Base-by-base conservation (phyloP, 2,888 invertebrate genomes). In the Meganola albula region DNA sequence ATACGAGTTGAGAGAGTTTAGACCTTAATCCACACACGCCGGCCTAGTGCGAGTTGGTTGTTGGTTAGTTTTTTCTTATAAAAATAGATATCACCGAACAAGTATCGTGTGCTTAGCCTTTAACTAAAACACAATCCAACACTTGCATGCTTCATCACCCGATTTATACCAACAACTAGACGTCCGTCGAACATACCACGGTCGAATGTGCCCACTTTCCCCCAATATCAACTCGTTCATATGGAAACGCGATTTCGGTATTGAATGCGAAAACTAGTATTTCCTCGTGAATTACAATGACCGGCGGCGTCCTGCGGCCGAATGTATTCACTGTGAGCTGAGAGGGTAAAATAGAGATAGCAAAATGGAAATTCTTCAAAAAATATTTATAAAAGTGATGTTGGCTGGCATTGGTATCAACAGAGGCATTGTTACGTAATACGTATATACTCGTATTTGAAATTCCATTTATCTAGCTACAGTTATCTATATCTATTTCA, bases 91-190 rank as follows among this genome's bases (percentile, higher is more conserved):
- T n/a, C n/a, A n/a, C n/a, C n/a, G n/a, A n/a, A n/a, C n/a, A n/a
- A n/a, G n/a, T n/a, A n/a, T n/a, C n/a, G n/a, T n/a, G n/a, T n/a
- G n/a, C n/a, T 51, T 48, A 58, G 53, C 53, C 44, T 36, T 40
- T 32, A 50, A 49, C 54, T 50, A 58, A 56, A 57, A 63, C 52
- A 55, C 51, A 53, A 62, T 54, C 42, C 50, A 49, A 48, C 50
- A 50, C 8, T 20, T 2, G 8, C 20, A n/a, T 20, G 20, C 51
- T 53, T 37, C 48, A 44, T 44, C 47, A 30, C 39, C 29, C 39
- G 48, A 63, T 67, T 66, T 53, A 63, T 58, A 1, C 13, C 14
- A 25, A 25, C n/a, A 25, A 25, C 12, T 10, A 10, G 12, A 12
- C 8, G 8, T 3, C 20, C 8, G 20, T 20, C 20, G 8, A 20